These are phyloP conservation scores for Puntigrus tetrazona DNA, from an alignment of 2,113 vertebrate species.

Conservation along the genomic window DNA sequence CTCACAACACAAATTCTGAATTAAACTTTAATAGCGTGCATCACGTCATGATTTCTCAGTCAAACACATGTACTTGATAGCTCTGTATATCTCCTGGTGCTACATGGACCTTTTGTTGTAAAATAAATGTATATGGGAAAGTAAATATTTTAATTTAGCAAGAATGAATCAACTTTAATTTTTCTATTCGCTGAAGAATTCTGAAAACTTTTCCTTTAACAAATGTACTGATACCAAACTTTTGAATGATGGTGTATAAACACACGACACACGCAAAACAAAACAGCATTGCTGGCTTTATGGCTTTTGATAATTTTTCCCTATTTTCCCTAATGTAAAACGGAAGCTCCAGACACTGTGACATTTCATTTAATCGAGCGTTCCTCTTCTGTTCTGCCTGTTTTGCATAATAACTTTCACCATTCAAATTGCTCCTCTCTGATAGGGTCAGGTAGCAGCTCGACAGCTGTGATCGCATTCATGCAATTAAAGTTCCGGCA, in stretches of 20 bases:
- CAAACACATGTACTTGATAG: neutral
- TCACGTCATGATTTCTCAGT: neutral
- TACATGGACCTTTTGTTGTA: neutral
- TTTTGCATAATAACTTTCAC: slow-evolving; percentile 46
- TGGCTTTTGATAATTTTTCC: neutral
- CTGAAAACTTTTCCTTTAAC: no score
- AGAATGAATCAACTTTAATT: neutral
- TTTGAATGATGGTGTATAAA: neutral
- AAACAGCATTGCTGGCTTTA: neutral
- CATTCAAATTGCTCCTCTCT: slow-evolving; percentile 33
- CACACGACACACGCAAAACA: neutral
- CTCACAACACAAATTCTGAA: neutral
- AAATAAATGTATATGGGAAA: no score
- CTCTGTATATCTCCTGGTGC: neutral
- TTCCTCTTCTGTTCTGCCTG: slow-evolving; percentile 16
- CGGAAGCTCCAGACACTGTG: slow-evolving; percentile 17
- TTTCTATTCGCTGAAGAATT: no score
- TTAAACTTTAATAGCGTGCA: neutral
- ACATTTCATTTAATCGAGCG: slow-evolving; percentile 21
- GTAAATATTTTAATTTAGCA: neutral
- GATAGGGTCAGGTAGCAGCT: slow-evolving; percentile 21
- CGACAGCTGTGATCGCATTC: slow-evolving; percentile 20
- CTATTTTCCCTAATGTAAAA: slow-evolving; percentile 11
- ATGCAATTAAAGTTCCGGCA: slow-evolving; percentile 26
- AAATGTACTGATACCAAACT: neutral